A percentile compares a stretch with the other conserved stretches of the same genome.
These are phyloP conservation scores for Poeciliopsis turrubarensis DNA, from an alignment of 2,113 vertebrate species.

Conservation along the genomic window DNA sequence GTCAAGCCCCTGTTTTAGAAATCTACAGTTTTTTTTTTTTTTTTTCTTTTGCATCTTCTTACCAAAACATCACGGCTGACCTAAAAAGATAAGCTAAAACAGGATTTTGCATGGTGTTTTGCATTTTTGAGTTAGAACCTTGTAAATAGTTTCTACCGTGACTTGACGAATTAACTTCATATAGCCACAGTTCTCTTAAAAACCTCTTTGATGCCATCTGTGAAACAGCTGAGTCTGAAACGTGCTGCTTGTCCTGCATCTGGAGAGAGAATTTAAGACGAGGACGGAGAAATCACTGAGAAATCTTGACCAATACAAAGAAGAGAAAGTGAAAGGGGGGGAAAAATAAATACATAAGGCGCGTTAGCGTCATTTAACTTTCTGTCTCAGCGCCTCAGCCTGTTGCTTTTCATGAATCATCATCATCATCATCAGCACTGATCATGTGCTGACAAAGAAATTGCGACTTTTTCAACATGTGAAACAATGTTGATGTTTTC, in stretches of 20 bases:
- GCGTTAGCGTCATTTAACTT: not conserved
- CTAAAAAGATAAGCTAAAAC: not conserved
- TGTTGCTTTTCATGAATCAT: conserved; percentile 30
- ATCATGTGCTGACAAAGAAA: too few species aligned
- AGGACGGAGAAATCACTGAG: conserved; percentile 6
- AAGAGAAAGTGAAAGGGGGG: conserved; percentile 16
- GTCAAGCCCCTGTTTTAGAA: conserved; percentile 25
- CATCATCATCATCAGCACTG: too few species aligned
- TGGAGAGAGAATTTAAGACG: conserved; percentile 29
- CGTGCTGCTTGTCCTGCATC: conserved; percentile 26
- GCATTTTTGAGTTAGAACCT: not conserved
- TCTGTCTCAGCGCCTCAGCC: not conserved
- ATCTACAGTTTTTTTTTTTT: conserved; percentile 10
- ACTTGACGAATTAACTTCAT: not conserved
- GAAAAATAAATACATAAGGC: not conserved
- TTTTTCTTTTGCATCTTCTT: conserved; percentile 5
- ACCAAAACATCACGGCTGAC: conserved; percentile 6
- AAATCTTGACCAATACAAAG: conserved; percentile 22
- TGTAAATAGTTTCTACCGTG: not conserved
- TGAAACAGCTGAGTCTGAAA: conserved; percentile 61
- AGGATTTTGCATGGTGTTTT: not conserved
- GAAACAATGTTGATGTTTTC: too few species aligned
- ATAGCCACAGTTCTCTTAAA: conserved; percentile 20
- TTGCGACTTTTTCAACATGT: too few species aligned
- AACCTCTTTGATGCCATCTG: conserved; percentile 65